Conservation (phyloP, 2,888 invertebrate genomes). For the Tenodera sinensis region DNA sequence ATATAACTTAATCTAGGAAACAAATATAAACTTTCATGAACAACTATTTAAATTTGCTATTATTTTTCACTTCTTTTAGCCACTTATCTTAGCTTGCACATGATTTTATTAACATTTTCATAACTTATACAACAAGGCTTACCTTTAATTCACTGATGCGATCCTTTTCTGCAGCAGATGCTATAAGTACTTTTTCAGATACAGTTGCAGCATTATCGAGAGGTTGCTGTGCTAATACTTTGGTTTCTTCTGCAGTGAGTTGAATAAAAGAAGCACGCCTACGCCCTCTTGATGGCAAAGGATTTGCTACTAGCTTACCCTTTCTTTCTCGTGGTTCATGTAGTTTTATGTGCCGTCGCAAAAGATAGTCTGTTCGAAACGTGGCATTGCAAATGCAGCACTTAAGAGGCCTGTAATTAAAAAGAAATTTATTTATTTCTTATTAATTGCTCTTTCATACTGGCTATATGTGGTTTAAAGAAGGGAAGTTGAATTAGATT, state of each 20-base stretch:
- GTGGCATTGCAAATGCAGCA: conserved; percentile 39
- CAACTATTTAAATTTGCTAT: no score
- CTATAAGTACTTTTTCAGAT: conserved; percentile 42
- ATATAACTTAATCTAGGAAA: no score
- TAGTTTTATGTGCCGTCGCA: conserved; percentile 39
- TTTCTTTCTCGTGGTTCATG: conserved; percentile 23
- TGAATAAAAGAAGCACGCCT: conserved; percentile 27
- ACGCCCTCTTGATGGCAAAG: conserved; percentile 5
- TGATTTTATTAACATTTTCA: neutral
- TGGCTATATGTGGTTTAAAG: neutral
- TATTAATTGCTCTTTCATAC: neutral
- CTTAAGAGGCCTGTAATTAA: conserved; percentile 25
- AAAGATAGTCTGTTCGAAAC: conserved; percentile 37
- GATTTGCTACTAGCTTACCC: conserved; percentile 7
- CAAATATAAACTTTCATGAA: no score
- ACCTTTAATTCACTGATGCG: conserved; percentile 37
- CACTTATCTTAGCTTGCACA: no score
- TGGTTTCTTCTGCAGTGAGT: conserved; percentile 36
- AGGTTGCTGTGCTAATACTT: conserved; percentile 33
- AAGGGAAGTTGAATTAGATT: no score
- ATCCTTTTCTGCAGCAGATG: conserved; percentile 40
- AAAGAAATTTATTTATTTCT: neutral
- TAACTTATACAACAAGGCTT: neutral
- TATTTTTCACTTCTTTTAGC: no score
- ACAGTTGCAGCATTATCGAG: conserved; percentile 34